Evolutionary conservation across 2,888 invertebrate species (phyloP), one percentile per base, ranked within the genome.

Genomic region (Mythimna loreyi): DNA sequence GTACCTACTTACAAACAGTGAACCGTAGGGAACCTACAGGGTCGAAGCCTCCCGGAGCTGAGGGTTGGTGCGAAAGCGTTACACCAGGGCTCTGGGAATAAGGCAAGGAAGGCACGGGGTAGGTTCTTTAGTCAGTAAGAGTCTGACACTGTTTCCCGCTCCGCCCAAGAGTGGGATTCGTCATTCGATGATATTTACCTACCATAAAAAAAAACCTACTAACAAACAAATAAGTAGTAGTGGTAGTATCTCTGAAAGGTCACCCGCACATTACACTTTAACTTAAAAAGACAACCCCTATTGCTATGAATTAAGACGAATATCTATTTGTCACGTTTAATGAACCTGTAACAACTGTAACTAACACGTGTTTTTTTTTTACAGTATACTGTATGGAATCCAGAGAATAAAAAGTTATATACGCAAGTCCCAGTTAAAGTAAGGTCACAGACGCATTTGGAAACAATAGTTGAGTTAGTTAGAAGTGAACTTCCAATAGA

Each of bases 351-450:
- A 36, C 8, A 30, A 55, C 25, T 43, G 11, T n/a, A 40, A 47
- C 16, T 33, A 9, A 43, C 8, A 19, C 36, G 0, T 25, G 6
- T 25, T 45, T 0, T 36, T 28, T 66, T 36, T 50, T 83, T 75
- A 23, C 92, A 98, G 98, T 98, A 98, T 90, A 97, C 98, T 55
- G 98, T 98, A 19, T 98, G 98, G 98, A 97, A 97, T 85, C 97
- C 97, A 2, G 98, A 98, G 89, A 98, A 97, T 88, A 98, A 97
- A 87, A 97, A 98, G 89, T 95, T 97, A 82, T 98, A 98, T 90
- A 97, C 97, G 66, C 97, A 97, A 93, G 97, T 98, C 64, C 97
- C 97, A 52, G 97, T 98, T 7, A 97, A 97, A 90, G 97, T 97
- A 85, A 96, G 97, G 90, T 96, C 97, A 40, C 98, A 98, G 91